Evolutionary conservation across 2,113 vertebrate genomes (phyloP), one percentile per base, ranked within the genome.

Genomic region (Corydoras sp.): DNA sequence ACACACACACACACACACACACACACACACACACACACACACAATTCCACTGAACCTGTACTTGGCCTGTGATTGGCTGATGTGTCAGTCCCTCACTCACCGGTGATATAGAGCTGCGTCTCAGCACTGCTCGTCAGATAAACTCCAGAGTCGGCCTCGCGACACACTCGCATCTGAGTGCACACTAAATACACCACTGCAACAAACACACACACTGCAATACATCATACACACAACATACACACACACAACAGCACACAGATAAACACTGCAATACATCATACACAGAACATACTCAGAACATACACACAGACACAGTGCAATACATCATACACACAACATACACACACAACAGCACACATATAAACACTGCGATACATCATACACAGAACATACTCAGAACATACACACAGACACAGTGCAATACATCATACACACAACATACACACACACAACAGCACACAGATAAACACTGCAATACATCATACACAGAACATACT

Each of bases 81-180:
- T 61, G 51, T 10, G 11, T 56, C 13, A 31, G 29, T 10, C 14
- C 49, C 11, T 5, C 4, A 74, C 68, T 84, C 74, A 95, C 95
- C 93, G 88, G 90, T 90, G 77, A 92, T 89, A 79, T 92, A 93
- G 11, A 90, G 84, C 68, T 91, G 89, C 9, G 93, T 96, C 84
- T 98, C 93, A 67, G 89, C 90, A 81, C 94, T 94, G 79, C 92
- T 95, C 0, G 94, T 97, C 75, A 98, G 92, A 72, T 95, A 95
- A 29, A 84, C 68, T 51, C 82, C 73, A 24, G 81, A 74, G 73
- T 83, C 88, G 4, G 79, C 68, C 62, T 86, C 89, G 43, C 83
- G 86, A 73, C 92, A 88, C 74, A 96, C 89, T 73, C 92, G 91
- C 93, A 97, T 93, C 79, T 98, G 95, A 62, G 93, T 96, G 82